Base-by-base conservation (phyloP, 2,888 invertebrate species). In the Caenorhabditis becei region DNA sequence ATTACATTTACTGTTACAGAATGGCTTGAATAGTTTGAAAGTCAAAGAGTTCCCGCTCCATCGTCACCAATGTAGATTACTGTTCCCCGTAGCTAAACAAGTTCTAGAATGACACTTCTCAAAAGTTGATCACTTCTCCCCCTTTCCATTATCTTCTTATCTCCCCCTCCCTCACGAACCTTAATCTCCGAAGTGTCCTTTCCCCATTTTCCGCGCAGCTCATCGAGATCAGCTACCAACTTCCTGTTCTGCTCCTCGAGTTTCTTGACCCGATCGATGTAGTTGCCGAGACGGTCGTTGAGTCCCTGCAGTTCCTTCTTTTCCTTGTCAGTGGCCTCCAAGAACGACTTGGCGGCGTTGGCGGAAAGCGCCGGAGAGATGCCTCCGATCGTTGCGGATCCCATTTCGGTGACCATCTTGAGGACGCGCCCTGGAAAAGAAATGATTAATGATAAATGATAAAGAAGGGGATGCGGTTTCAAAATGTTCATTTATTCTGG, bases 261-360 rank as follows among this genome's bases (percentile, higher is more conserved):
- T 53, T 87, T 87, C 85, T 91, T 91, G 62, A 91, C 91, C n/a
- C 91, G 92, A 88, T 93, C 93, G 83, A 93, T 93, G 91, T 93
- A 93, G 90, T 90, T 91, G 87, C 92, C 93, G 83, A 93, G 92
- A 77, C 93, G 91, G 87, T 93, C 93, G 89, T 93, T 93, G 84
- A 93, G 88, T 58, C 89, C 89, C 75, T 87, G 87, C 90, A 92
- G 91, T 83, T 92, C 92, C 86, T 92, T 92, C 92, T 93, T 93
- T 89, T 93, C 93, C 86, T 90, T 91, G 81, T 92, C 92, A 47
- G 90, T 89, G 10, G 91, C 88, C 67, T 89, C 89, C 63, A 91
- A 74, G 86, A 91, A 91, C 26, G 88, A 87, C 80, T 91, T 88
- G 78, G 91, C 90, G 47, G 91, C 91, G 72, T 87, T 89, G 79